Evolutionary conservation across 2,888 invertebrate genomes (phyloP), one percentile per base, ranked within the genome.

Genomic region (Cephus pygmeus): DNA sequence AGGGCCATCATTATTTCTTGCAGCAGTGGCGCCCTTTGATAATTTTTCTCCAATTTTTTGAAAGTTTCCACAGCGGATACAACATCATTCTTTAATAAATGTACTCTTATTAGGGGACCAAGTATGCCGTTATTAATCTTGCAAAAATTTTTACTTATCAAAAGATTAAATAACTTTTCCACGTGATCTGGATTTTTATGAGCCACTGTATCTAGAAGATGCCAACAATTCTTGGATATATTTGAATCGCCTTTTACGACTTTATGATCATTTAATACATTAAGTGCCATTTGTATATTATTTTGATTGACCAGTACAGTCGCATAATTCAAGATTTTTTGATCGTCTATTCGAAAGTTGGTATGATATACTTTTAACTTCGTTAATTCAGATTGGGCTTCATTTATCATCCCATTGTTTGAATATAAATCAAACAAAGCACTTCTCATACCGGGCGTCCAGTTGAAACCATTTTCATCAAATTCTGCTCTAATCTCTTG

Each of bases 251-350:
- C 40, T 35, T 73, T 77, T 12, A 77, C 40, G 34, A 31, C 75
- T 35, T 76, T 36, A 4, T 94, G 93, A 33, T 93, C 91, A 40
- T 88, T 90, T 35, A 95, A 91, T 80, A 95, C 84, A 4, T 91
- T 88, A 12, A 92, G 87, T 0, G 93, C 94, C 69, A 92, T 91
- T 0, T 91, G 87, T 76, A 93, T 90, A 81, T 91, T 91, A 79
- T 92, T 90, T 71, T 71, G 12, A 15, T 92, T 90, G 6, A 94
- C 93, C 88, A 95, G 92, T 9, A 95, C 90, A 0, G 93, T 93
- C 0, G 94, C 94, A 79, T 93, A 94, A 85, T 95, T 94, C 3
- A 96, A 91, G 3, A 95, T 89, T 89, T 96, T 96, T 86, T 92
- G 94, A 83, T 94, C 94, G 87, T 96, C 96, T 30, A 96, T 84